Evolutionary conservation across 2,888 invertebrate species (phyloP).

Genomic region (Mellilla xanthometata): DNA sequence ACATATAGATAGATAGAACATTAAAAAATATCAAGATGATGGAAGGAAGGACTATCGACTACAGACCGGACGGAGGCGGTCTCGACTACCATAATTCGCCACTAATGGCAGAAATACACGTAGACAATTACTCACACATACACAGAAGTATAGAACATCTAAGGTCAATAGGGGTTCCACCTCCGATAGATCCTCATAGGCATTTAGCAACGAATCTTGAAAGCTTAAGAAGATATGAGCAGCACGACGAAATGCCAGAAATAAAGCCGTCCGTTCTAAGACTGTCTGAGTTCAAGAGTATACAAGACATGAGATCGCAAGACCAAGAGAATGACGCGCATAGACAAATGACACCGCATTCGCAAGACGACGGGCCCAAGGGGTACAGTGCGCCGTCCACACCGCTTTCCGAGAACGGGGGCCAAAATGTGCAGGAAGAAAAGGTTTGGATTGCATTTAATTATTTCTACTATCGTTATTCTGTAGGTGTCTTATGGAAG

Average conservation of each 20-base stretch:
- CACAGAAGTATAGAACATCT: slow-evolving; percentile 86
- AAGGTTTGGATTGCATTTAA: slow-evolving; percentile 56
- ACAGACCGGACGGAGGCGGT: slow-evolving; percentile 82
- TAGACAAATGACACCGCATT: slow-evolving; percentile 64
- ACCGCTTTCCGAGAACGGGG: slow-evolving; percentile 76
- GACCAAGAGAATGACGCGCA: slow-evolving; percentile 76
- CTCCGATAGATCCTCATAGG: slow-evolving; percentile 72
- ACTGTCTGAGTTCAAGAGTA: slow-evolving; percentile 75
- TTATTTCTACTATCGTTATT: slow-evolving; percentile 3
- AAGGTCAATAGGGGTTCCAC: slow-evolving; percentile 82
- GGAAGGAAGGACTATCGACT: slow-evolving; percentile 81
- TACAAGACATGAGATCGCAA: slow-evolving; percentile 70
- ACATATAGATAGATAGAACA: slow-evolving; percentile 73
- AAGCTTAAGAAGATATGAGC: slow-evolving; percentile 75
- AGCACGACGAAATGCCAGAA: slow-evolving; percentile 75
- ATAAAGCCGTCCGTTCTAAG: slow-evolving; percentile 78
- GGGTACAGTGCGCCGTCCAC: slow-evolving; percentile 80
- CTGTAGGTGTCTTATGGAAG: too few species aligned
- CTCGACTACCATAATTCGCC: slow-evolving; percentile 87
- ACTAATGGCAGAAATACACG: slow-evolving; percentile 85
- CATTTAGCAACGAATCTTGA: slow-evolving; percentile 74
- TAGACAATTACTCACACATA: slow-evolving; percentile 85
- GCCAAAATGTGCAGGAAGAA: slow-evolving; percentile 73
- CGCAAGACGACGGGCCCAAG: slow-evolving; percentile 72
- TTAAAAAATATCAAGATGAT: slow-evolving; percentile 62